Evolutionary conservation across 2,888 invertebrate genomes (phyloP).

Genomic region (Pteria penguin): DNA sequence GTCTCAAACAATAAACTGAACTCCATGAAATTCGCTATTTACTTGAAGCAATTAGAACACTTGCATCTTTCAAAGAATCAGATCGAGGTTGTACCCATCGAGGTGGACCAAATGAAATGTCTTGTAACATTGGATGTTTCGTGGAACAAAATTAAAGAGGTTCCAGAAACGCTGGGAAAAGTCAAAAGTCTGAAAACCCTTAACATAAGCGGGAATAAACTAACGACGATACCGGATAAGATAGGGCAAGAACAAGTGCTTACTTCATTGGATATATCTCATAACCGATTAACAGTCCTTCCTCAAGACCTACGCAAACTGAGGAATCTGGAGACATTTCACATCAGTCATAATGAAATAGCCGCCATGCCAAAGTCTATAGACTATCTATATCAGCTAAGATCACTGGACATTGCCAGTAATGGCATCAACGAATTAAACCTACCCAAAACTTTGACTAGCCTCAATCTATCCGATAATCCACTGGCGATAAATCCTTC

Average conservation of each 20-base stretch:
- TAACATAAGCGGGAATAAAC: conserved; percentile 69
- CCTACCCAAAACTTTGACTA: conserved; percentile 72
- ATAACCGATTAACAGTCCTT: conserved; percentile 70
- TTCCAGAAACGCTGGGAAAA: conserved; percentile 66
- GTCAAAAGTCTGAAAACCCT: conserved; percentile 71
- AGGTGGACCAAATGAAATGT: conserved; percentile 72
- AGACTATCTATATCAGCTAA: conserved; percentile 72
- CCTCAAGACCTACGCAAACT: conserved; percentile 73
- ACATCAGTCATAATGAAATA: conserved; percentile 73
- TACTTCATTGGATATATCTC: conserved; percentile 67
- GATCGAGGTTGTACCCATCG: conserved; percentile 72
- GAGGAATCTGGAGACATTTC: conserved; percentile 71
- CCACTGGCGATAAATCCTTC: conserved; percentile 68
- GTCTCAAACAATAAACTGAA: conserved; percentile 75
- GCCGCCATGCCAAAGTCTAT: conserved; percentile 71
- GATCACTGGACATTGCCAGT: conserved; percentile 68
- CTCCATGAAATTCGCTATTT: conserved; percentile 72
- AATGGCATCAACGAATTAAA: conserved; percentile 72
- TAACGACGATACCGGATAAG: conserved; percentile 66
- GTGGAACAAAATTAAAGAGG: conserved; percentile 70
- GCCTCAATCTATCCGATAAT: conserved; percentile 72
- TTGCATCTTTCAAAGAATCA: conserved; percentile 70
- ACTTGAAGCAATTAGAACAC: conserved; percentile 63
- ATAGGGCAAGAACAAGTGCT: conserved; percentile 71
- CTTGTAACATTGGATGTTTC: conserved; percentile 72